Base-by-base conservation (phyloP, 1,140 invertebrate species). In the Panagrolaimus sp. region DNA sequence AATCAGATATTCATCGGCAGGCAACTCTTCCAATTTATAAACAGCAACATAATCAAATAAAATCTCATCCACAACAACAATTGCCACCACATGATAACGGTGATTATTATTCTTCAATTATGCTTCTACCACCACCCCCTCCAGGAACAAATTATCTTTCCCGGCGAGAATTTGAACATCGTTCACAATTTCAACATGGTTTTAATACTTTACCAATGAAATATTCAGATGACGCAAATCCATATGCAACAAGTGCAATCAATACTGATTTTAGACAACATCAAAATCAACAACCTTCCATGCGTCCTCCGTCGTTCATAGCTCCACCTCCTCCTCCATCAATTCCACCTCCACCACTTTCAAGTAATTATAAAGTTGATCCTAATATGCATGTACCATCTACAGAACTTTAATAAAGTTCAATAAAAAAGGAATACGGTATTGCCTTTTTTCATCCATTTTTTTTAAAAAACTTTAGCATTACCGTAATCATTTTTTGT, bases 281-380 rank as follows among this genome's bases (percentile, higher is more conserved):
- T 5, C 28, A 58, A 8, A 38, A 38, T 38, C 32, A 38, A n/a
- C n/a, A n/a, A 7, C 32, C 32, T 38, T 26, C 17, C 1, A 58
- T 58, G 52, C 52, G 52, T 21, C 52, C 52, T 12, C 52, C 52
- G 8, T 26, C 21, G 21, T 58, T 58, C 17, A 26, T 58, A 12
- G 52, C 52, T n/a, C 52, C 52, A 10, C 52, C 52, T 1, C 52
- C 52, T 4, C 52, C 52, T n/a, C 52, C 52, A 4, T 58, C 52
- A 21, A 58, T 58, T 10, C 52, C 52, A 28, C 52, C 52, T 26
- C 52, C 52, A n/a, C 52, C 52, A 21, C 28, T 58, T 38, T 38
- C 32, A 38, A 4, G 32, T 7, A 38, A 38, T 38, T 38, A 38
- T 7, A 38, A 38, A 28, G 28, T 21, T 28, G 15, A 21, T 58